Base-by-base conservation (phyloP, 2,113 vertebrate genomes). In the Acinonyx jubatus region DNA sequence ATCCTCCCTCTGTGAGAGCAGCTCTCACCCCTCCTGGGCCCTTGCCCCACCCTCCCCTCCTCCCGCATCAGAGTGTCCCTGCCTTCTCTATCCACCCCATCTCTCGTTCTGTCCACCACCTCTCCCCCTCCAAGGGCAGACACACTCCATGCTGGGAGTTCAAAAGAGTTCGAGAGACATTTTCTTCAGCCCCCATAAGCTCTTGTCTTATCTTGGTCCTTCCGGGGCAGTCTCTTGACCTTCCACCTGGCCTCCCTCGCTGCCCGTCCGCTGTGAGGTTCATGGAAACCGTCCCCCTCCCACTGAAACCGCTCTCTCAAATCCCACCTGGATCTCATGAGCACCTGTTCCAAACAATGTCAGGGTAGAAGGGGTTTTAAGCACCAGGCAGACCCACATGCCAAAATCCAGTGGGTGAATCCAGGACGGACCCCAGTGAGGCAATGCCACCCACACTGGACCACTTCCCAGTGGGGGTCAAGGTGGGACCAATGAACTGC, bases 381-480 rank as follows among this genome's bases (percentile, higher is more conserved):
- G 36, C 23, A 1, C 61, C 68, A 9, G 1, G 7, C 27, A 11
- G 41, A 3, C 66, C 45, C 45, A 29, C 6, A 5, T 27, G 48
- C 68, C 57, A 4, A 11, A 9, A 5, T 10, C 63, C 5, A 2
- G 19, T 2, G 27, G 3, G 0, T 2, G 2, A 8, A 33, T 3
- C 45, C 57, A 50, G 11, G 1, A 11, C 4, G 3, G 7, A 23
- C 5, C 50, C 52, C n/a, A 16, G 8, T 4, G 1, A 15, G 13
- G 25, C 1, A 0, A 11, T 0, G 2, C 36, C 7, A 23, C 68
- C 31, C 23, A 16, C 0, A 1, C 52, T 10, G 3, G 27, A 10
- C 66, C n/a, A 10, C 21, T 7, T 23, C 10, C 52, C 10, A 3
- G 63, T 3, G 25, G 16, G 13, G 52, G 41, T 27, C n/a, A 16